Evolutionary conservation across 2,888 invertebrate species (phyloP).

Genomic region (Stenichneumon culpator): DNA sequence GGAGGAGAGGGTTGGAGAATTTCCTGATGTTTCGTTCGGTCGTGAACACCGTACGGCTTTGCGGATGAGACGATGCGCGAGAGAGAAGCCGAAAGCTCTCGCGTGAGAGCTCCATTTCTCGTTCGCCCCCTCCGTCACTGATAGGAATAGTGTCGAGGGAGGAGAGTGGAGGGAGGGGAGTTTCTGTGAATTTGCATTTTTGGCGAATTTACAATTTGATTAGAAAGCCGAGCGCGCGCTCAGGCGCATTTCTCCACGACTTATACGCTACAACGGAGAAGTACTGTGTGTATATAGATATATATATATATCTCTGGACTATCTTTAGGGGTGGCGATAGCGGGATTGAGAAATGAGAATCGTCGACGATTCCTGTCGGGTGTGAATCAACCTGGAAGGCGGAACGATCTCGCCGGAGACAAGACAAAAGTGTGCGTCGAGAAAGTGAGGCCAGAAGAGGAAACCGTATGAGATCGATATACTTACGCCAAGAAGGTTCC

Average conservation of each 20-base stretch:
- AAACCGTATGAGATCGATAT: conserved; percentile 33
- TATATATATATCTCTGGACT: conserved; percentile 54
- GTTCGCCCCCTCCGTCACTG: conserved; percentile 59
- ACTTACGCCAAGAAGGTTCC: background rate
- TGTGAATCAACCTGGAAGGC: conserved; percentile 58
- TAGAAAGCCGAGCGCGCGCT: conserved; percentile 72
- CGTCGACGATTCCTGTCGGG: conserved; percentile 69
- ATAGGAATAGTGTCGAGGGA: conserved; percentile 68
- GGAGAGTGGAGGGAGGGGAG: background rate
- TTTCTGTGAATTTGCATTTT: conserved; percentile 82
- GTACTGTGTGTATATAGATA: background rate
- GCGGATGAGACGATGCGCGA: conserved; percentile 44
- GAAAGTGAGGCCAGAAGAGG: background rate
- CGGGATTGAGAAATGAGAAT: conserved; percentile 70
- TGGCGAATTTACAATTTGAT: conserved; percentile 83
- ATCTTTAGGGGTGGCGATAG: conserved; percentile 64
- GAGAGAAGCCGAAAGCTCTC: conserved; percentile 53
- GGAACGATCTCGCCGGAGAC: conserved; percentile 49
- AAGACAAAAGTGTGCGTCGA: background rate
- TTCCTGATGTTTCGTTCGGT: conserved; percentile 68
- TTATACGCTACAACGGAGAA: conserved; percentile 15
- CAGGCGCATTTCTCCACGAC: conserved; percentile 60
- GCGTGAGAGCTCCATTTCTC: conserved; percentile 68
- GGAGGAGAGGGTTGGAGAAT: conserved; percentile 60
- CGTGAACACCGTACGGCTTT: conserved; percentile 47